A percentile compares a stretch with the other conserved stretches of the same genome.
phyloP scores from a whole-genome alignment of 2,113 vertebrate species.

The Silurus glanis region DNA sequence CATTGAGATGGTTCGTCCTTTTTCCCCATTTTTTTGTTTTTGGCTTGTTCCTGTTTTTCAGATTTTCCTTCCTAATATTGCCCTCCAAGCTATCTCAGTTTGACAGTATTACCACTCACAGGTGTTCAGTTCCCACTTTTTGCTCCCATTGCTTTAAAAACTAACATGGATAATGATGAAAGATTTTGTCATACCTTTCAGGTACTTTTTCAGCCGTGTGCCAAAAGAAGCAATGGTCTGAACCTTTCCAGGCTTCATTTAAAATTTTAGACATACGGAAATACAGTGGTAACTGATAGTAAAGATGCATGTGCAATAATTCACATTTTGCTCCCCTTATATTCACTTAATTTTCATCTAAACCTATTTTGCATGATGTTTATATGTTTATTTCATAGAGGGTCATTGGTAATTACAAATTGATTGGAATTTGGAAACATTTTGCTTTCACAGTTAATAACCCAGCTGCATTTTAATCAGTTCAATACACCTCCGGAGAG shows the following conservation, averaged over 20 bases:
- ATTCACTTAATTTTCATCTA: not conserved
- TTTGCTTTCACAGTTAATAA: conserved; percentile 52
- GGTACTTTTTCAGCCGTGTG: not conserved
- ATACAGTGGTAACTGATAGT: not conserved
- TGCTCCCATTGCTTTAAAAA: not conserved
- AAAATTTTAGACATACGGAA: not conserved
- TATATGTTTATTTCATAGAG: conserved; percentile 35
- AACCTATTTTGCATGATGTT: not conserved
- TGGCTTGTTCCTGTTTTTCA: not conserved
- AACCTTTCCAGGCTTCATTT: not conserved
- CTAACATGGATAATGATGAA: conserved; percentile 13
- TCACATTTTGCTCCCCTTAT: not conserved
- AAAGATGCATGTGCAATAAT: not conserved
- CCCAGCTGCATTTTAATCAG: conserved; percentile 50
- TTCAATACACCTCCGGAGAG: conserved; percentile 52
- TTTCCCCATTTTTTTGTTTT: not conserved
- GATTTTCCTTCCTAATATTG: not conserved
- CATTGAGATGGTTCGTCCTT: not conserved
- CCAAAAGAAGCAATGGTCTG: not conserved
- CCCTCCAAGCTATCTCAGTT: not conserved
- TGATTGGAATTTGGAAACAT: conserved; percentile 45
- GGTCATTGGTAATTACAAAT: conserved; percentile 48
- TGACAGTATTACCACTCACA: conserved; percentile 10
- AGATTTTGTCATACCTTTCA: conserved; percentile 14
- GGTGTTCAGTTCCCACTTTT: conserved; percentile 1